Evolutionary conservation across 2,797 vertebrate species (phyloP), one percentile per base, ranked within the genome.

Genomic region (Danio choprae): DNA sequence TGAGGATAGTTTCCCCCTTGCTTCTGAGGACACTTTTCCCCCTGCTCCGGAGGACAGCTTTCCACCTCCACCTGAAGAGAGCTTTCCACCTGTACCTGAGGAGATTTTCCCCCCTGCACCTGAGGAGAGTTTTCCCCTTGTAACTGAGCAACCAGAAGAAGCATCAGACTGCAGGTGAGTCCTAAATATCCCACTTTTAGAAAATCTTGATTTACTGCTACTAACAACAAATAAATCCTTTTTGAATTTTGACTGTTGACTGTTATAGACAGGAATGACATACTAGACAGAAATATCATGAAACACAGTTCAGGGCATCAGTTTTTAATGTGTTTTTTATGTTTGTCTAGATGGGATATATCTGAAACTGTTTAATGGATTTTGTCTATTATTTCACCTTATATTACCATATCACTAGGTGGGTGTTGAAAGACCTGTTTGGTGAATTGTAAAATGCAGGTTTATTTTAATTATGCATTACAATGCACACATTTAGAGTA

Each of bases 91-190:
- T 0, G 48, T 8, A 0, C 48, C 29, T 2, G 46, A 38, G 5
- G 15, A 75, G 7, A 53, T 7, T 41, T 51, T 63, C n/a, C 5
- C 71, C 0, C 55, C 41, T 2, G 40, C 12, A 0, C 40, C 51
- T 16, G 63, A 46, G 18, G 51, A 72, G 4, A 63, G 58, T 63
- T 63, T 51, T 22, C 4, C 11, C 51, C 85, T 84, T 41, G 71
- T 84, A 77, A 86, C 87, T 62, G 84, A 84, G 56, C 77, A 72
- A 20, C 64, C 74, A 71, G 84, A 86, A 72, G 90, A 88, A 40
- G 80, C 67, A 22, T 81, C 79, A 20, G 84, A 90, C 68, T 86
- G 64, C 6, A 81, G 89, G 94, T 95, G 82, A 70, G 74, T 55
- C 44, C 18, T 29, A 60, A 41, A 41, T 22, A 11, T 9, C 4